Base-by-base conservation (phyloP, 2,888 invertebrate genomes). In the Tetranychus truncatus region DNA sequence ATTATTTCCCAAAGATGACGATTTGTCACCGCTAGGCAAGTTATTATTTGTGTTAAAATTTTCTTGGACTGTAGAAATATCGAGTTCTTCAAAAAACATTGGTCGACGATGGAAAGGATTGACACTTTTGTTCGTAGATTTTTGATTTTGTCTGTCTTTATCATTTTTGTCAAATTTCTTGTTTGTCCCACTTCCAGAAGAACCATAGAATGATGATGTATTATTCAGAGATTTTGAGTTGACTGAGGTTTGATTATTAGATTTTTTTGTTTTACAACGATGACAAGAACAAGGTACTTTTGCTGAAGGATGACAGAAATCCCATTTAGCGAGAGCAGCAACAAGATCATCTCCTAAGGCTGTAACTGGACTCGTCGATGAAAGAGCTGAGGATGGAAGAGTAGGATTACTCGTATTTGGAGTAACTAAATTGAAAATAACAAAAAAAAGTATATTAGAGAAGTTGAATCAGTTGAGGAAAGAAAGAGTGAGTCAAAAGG, bases 41-140 rank as follows among this genome's bases (percentile, higher is more conserved):
- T 55, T 55, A 55, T 55, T 75, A 34, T 55, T 24, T n/a, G 55
- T 75, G 24, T 55, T 9, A 45, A 1, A 24, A n/a, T 20, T 9
- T 20, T 55, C 46, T 8, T 67, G 24, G 34, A 55, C 21, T 5
- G 69, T 9, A 20, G 69, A 24, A 24, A 69, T 6, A 69, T 69
- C 69, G 6, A 24, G 11, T 21, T 69, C 21, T 24, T 76, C 74
- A 21, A 71, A 21, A 21, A 66, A 65, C 66, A 72, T 20, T 74
- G 69, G 34, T 66, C 77, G 72, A 66, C 72, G 55, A 74, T 77
- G 77, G 72, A 77, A 77, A 15, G 76, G 76, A n/a, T 45, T 72
- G 21, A 69, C 69, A 69, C 20, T 69, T 69, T 20, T 21, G 20
- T 18, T 18, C n/a, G 65, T 66, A 15, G n/a, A 65, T 74, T 75